Base-by-base conservation (phyloP, 2,113 vertebrate genomes). In the Piaya cayana region DNA sequence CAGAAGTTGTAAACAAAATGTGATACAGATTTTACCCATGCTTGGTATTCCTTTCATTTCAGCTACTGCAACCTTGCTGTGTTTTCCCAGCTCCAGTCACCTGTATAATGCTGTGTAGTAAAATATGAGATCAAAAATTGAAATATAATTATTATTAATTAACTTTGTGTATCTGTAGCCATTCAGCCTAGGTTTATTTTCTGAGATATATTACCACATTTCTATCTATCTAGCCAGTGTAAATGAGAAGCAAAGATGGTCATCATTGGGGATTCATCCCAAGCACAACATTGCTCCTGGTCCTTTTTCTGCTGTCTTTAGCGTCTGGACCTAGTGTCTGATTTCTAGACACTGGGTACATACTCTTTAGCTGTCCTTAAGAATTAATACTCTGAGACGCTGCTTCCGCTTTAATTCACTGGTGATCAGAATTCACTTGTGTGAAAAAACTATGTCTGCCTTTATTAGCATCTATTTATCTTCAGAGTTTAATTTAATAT, bases 1-100 rank as follows among this genome's bases (percentile, higher is more conserved):
- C 25, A 76, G 55, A 79, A 72, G 36, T 59, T 71, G 17, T 50
- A 32, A 68, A 52, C 3, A 3, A 52, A 87, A 71, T 27, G 14
- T 8, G 47, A 49, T 72, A 11, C 15, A 58, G 25, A 69, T 76
- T 92, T 91, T 76, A 42, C 36, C 50, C 90, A 6, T 80, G 12
- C n/a, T 92, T 86, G 26, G 29, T 77, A 70, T n/a, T 94, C 37
- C 42, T 82, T 85, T 89, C 20, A 29, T 91, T 95, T 90, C 67
- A 90, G 37, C 32, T 91, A 26, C 55, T 90, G 63, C 18, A 22
- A 62, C n/a, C 19, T 85, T 91, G 8, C 34, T 87, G 30, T 79
- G 42, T 72, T 79, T 87, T 72, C 37, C 43, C 36, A 85, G 10
- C 49, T 34, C 65, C 36, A n/a, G 52, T 88, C 52, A 84, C 29